Conservation (phyloP, 2,113 vertebrate species). For the Mionectes macconnelli region DNA sequence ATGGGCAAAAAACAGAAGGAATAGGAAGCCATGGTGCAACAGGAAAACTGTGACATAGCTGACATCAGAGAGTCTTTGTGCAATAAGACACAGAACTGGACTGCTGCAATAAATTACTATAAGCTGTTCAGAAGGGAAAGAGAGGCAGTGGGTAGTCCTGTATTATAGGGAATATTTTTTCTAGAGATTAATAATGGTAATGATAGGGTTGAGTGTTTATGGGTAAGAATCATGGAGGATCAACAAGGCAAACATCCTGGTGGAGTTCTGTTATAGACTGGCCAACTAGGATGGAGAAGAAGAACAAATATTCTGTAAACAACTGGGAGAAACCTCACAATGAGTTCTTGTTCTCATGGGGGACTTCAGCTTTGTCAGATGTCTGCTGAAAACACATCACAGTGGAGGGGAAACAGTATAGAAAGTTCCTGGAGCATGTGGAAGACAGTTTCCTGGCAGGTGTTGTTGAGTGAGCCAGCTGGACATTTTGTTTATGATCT, state of each 20-base stretch:
- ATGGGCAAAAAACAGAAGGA: background rate
- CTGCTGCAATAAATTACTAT: background rate
- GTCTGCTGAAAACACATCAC: background rate
- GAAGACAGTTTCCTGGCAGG: background rate
- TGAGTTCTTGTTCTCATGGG: background rate
- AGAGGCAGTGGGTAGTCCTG: background rate
- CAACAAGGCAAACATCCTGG: background rate
- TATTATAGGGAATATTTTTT: background rate
- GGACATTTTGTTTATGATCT: background rate
- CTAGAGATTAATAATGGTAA: background rate
- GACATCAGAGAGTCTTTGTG: background rate
- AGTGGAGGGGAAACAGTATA: background rate
- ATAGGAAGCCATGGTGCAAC: background rate
- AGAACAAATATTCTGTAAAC: background rate
- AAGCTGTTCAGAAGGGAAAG: background rate
- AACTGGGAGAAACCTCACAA: background rate
- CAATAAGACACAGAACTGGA: background rate
- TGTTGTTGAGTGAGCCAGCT: rapidly evolving
- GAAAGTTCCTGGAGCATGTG: background rate
- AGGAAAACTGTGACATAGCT: background rate
- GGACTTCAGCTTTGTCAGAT: background rate
- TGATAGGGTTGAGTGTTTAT: background rate
- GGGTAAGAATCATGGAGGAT: background rate
- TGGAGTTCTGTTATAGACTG: background rate
- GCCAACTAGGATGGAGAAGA: background rate